phyloP scores from a whole-genome alignment of 2,888 invertebrate genomes.

The Drosophila gaucha region DNA sequence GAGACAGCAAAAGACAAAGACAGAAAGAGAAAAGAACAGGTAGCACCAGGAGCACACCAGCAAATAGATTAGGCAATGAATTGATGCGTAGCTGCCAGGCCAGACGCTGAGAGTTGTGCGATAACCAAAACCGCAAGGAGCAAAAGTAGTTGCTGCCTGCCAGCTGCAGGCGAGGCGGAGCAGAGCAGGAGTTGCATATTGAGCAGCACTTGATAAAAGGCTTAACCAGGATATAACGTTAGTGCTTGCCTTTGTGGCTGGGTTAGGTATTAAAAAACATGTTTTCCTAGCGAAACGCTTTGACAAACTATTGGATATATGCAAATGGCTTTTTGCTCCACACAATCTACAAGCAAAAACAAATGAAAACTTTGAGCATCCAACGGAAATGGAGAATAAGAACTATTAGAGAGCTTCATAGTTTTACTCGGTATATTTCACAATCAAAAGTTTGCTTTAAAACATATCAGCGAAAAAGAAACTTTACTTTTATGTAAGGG shows the following conservation, averaged over 20 bases:
- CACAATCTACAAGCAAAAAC: conserved; percentile 50
- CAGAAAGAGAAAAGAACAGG: conserved; percentile 24
- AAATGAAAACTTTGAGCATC: conserved; percentile 44
- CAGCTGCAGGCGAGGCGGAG: conserved; percentile 12
- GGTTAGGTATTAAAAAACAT: conserved; percentile 44
- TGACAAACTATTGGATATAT: conserved; percentile 68
- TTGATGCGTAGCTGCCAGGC: conserved; percentile 78
- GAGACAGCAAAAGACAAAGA: conserved; percentile 7
- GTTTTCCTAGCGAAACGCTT: conserved; percentile 62
- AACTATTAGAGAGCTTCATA: conserved; percentile 26
- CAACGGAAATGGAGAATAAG: conserved; percentile 5
- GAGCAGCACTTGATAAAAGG: conserved; percentile 77
- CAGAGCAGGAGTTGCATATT: conserved; percentile 62
- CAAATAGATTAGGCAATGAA: conserved; percentile 78
- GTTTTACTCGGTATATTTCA: conserved; percentile 6
- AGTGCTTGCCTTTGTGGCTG: conserved; percentile 51
- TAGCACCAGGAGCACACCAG: conserved; percentile 48
- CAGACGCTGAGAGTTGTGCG: conserved; percentile 70
- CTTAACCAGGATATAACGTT: conserved; percentile 72
- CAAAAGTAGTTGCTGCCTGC: conserved; percentile 51
- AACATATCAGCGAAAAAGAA: neutral
- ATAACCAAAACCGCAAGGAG: conserved; percentile 69
- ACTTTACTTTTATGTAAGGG: neutral
- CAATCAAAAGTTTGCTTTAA: neutral
- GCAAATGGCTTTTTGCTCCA: conserved; percentile 56